Conservation (phyloP, 2,113 vertebrate species). For the Steatornis caripensis region DNA sequence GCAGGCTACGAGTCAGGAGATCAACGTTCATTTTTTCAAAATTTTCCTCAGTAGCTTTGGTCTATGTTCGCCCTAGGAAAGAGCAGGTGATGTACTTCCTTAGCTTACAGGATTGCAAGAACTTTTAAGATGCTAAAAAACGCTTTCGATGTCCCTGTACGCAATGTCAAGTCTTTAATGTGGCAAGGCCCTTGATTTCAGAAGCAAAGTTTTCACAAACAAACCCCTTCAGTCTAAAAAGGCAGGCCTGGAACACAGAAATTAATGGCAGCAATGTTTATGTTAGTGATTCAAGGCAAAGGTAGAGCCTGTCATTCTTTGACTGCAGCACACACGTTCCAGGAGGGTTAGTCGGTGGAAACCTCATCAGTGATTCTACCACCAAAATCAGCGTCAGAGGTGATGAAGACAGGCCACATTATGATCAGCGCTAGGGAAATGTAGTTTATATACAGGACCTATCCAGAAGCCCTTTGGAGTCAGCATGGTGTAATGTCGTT, state of each 20-base stretch:
- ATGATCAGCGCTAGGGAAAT: not conserved
- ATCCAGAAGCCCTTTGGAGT: not conserved
- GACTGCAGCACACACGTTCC: not conserved
- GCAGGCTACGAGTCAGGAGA: slow-evolving; percentile 1
- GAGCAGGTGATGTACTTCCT: not conserved
- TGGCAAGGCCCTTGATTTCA: not conserved
- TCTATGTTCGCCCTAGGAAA: not conserved
- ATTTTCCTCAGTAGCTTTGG: not conserved
- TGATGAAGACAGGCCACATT: not conserved
- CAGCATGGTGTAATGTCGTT: not conserved
- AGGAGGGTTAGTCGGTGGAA: not conserved
- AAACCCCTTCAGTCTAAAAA: not conserved
- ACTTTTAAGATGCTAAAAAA: not conserved
- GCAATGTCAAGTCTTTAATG: not conserved
- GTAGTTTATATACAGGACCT: not conserved
- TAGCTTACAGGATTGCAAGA: not conserved
- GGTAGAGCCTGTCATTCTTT: not conserved
- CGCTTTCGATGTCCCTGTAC: not conserved
- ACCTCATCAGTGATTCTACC: not conserved
- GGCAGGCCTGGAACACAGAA: not conserved
- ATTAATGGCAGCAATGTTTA: not conserved
- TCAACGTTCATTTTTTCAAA: not conserved
- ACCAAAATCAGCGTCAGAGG: not conserved
- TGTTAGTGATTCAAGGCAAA: not conserved
- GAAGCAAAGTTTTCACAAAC: not conserved